Evolutionary conservation across 2,113 vertebrate species (phyloP).

Genomic region (Tachysurus vachellii): DNA sequence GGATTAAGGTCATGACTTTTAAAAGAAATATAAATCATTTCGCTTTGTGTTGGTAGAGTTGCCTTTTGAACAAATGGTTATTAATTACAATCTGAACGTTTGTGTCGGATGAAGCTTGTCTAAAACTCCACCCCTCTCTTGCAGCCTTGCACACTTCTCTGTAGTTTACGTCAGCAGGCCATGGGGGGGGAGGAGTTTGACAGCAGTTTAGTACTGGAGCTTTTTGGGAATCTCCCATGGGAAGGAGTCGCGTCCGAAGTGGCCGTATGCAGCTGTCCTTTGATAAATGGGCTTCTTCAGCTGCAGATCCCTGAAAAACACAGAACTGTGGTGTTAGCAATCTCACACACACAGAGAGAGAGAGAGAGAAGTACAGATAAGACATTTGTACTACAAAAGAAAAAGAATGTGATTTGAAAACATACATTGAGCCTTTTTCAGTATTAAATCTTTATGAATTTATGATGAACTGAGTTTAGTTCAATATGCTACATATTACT

Average conservation of each 20-base stretch:
- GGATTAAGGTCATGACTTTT: not conserved
- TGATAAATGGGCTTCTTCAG: slow-evolving; percentile 99
- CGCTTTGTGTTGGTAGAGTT: not conserved
- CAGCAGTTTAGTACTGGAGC: slow-evolving; percentile 88
- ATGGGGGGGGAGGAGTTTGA: slow-evolving; percentile 86
- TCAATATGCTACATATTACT: too few relatives aligned
- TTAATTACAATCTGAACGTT: not conserved
- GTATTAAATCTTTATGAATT: too few relatives aligned
- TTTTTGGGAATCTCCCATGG: slow-evolving; percentile 97
- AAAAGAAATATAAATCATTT: not conserved
- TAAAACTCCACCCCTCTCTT: slow-evolving; percentile 62
- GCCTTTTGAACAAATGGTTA: not conserved
- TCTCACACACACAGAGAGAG: too few relatives aligned
- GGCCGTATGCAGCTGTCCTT: slow-evolving; percentile 96
- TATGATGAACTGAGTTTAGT: too few relatives aligned
- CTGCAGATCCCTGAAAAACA: slow-evolving; percentile 99
- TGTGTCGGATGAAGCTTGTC: slow-evolving; percentile 47
- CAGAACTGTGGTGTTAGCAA: slow-evolving; percentile 83
- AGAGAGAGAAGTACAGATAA: slow-evolving; percentile 45
- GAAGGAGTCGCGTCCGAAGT: slow-evolving; percentile 98
- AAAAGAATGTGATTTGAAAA: not conserved
- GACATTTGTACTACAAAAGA: not conserved
- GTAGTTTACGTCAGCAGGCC: slow-evolving; percentile 91
- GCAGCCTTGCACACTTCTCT: slow-evolving; percentile 90
- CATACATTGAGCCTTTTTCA: too few relatives aligned